Evolutionary conservation across 2,797 vertebrate genomes (phyloP).

Genomic region (Spondyliosoma cantharus): DNA sequence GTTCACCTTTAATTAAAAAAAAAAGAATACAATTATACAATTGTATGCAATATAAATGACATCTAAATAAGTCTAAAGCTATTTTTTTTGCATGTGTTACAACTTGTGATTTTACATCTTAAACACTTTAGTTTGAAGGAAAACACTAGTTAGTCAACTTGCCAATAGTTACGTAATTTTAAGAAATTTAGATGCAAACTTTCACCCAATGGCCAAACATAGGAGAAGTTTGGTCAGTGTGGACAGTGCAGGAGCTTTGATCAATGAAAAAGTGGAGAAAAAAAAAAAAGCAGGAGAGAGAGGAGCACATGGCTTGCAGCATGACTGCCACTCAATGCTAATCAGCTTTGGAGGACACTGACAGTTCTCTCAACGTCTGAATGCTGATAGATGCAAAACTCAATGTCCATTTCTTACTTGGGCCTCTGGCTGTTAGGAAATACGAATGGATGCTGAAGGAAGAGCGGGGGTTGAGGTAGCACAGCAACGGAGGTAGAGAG

Average conservation of each 20-base stretch:
- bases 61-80: too few species aligned
- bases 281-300: conserved; percentile 19
- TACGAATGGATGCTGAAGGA: neutral
- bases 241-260: conserved; percentile 20
- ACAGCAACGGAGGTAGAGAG: neutral
- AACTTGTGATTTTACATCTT: neutral
- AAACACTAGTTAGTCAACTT: neutral
- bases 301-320: conserved; percentile 48
- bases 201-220: conserved; percentile 7
- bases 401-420: conserved; percentile 14
- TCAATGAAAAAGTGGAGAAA: conserved; percentile 27
- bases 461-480: conserved; percentile 4
- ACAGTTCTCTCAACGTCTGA: conserved; percentile 32
- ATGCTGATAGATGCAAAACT: conserved; percentile 46
- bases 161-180: neutral
- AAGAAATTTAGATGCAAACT: neutral
- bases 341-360: conserved; percentile 49
- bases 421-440: neutral
- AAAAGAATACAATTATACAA: too few species aligned
- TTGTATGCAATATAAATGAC: too few species aligned
- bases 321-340: conserved; percentile 55
- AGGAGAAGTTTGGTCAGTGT: neutral
- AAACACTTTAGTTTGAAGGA: neutral
- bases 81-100: too few species aligned
- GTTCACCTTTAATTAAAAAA: neutral